A percentile compares a stretch with the other conserved stretches of the same genome.
phyloP scores from a whole-genome alignment of 2,113 vertebrate species.

The Siniperca knerii region DNA sequence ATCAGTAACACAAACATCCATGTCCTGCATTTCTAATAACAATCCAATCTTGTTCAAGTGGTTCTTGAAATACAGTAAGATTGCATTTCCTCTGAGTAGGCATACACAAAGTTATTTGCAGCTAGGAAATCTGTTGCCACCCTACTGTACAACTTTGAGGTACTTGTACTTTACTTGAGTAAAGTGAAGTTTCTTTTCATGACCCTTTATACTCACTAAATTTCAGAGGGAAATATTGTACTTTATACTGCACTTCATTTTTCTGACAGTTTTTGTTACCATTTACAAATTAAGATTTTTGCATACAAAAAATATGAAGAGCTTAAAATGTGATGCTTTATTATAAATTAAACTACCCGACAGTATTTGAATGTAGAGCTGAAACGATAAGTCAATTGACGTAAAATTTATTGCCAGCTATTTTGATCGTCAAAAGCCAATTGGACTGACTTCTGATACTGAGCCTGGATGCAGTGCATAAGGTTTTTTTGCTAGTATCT shows the following conservation, averaged over 20 bases:
- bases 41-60: background rate
- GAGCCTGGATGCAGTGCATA: background rate
- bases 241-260: background rate
- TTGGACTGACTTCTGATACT: background rate
- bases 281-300: background rate
- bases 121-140: background rate
- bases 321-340: too few species aligned
- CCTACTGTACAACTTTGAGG: background rate
- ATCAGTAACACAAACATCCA: background rate
- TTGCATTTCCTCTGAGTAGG: background rate
- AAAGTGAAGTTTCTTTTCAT: too few species aligned
- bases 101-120: background rate
- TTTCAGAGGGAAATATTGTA: background rate
- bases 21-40: background rate
- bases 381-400: background rate
- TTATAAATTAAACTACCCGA: too few species aligned
- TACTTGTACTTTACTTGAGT: background rate
- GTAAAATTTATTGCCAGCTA: too few species aligned
- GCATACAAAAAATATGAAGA: background rate
- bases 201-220: background rate
- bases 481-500: background rate
- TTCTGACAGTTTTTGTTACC: background rate
- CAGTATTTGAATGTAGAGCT: background rate
- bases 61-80: background rate
- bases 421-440: background rate